A percentile compares a stretch with the other conserved stretches of the same genome.
phyloP scores from a whole-genome alignment of 2,113 vertebrate species.

The Pelecanoides urinatrix region DNA sequence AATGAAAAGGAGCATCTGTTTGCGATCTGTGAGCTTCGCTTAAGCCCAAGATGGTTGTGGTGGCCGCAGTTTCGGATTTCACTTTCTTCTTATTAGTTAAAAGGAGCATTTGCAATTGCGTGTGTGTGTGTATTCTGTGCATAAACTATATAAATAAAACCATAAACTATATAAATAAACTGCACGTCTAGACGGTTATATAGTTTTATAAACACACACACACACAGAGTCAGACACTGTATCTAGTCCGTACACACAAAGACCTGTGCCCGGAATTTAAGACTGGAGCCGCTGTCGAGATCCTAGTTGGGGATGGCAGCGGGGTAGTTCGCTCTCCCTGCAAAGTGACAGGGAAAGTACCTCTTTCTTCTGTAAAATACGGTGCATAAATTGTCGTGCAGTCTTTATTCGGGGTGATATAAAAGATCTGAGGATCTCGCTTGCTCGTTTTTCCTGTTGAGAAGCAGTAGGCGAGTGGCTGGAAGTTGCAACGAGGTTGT shows the following conservation, averaged over 20 bases:
- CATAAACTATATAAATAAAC: slow-evolving; percentile 11
- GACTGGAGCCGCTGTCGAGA: background rate
- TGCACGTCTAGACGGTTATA: background rate
- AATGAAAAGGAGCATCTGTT: slow-evolving; percentile 30
- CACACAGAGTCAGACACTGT: background rate
- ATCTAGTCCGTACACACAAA: slow-evolving; percentile 45
- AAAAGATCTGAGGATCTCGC: background rate
- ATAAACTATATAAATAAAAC: slow-evolving; percentile 30
- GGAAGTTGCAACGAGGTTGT: background rate
- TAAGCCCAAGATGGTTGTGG: slow-evolving; percentile 52
- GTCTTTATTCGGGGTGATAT: background rate
- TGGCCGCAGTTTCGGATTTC: slow-evolving; percentile 61
- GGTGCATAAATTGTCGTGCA: background rate
- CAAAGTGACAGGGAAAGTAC: background rate
- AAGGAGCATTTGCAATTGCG: slow-evolving; percentile 4
- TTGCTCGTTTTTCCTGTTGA: slow-evolving; percentile 7
- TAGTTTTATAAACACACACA: background rate
- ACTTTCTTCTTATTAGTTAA: slow-evolving; percentile 62
- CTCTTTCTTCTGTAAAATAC: background rate
- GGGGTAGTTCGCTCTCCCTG: background rate
- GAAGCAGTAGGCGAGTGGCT: background rate
- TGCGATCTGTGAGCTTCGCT: slow-evolving; percentile 52
- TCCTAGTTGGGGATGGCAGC: background rate
- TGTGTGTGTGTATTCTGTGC: background rate
- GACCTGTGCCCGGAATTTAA: slow-evolving; percentile 35